These are phyloP conservation scores for Lucilia sericata DNA, from an alignment of 1,140 invertebrate genomes.

Conservation along the genomic window DNA sequence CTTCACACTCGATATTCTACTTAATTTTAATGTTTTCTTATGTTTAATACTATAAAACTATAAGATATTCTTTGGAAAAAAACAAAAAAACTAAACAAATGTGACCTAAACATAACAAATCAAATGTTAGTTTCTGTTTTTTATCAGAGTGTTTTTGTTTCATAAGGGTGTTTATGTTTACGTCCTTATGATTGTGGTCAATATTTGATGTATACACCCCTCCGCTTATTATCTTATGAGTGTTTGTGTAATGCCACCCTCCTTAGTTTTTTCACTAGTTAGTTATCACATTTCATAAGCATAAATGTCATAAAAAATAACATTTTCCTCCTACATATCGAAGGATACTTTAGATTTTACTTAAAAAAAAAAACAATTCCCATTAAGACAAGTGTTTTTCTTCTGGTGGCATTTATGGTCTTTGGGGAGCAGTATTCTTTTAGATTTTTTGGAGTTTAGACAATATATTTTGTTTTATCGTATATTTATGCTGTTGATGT, in stretches of 20 bases:
- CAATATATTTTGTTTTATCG: background rate
- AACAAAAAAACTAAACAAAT: constrained; percentile 22
- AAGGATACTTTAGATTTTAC: constrained; percentile 48
- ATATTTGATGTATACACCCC: constrained; percentile 21
- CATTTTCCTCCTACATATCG: constrained; percentile 2
- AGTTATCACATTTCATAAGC: constrained; percentile 37
- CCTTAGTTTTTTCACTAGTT: background rate
- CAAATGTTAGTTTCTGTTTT: constrained; percentile 24
- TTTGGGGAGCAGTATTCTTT: constrained; percentile 19
- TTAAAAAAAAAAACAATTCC: constrained; percentile 8
- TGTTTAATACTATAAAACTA: constrained; percentile 59
- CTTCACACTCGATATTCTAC: constrained; percentile 58
- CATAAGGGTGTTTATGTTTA: background rate
- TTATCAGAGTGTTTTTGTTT: constrained; percentile 20
- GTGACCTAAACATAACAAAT: constrained; percentile 9
- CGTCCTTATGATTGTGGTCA: constrained; percentile 27
- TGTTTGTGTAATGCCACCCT: background rate
- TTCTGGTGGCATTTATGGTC: background rate
- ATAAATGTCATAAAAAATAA: constrained; percentile 47
- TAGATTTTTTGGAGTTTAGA: background rate
- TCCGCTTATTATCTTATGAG: background rate
- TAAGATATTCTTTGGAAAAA: constrained; percentile 50
- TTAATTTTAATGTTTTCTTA: constrained; percentile 63
- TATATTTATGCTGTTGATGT: constrained; percentile 38
- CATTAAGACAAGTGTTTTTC: constrained; percentile 36